Evolutionary conservation across 1,140 invertebrate species (phyloP), one percentile per base, ranked within the genome.

Genomic region (Aphaenogaster ashmeadi): DNA sequence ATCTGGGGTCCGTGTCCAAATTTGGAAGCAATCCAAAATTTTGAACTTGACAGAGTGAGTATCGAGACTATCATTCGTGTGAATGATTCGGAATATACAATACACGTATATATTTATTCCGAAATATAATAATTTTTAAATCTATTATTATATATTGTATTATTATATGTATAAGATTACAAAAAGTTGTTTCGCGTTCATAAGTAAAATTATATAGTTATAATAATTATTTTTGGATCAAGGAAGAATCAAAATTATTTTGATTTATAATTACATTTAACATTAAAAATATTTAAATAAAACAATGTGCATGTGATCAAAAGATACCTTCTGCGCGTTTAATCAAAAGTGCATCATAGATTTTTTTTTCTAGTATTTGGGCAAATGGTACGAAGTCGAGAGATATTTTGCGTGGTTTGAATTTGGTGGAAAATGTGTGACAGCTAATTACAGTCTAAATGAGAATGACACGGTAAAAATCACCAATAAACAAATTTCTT

Each of bases 331-430:
- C 1, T 64, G 8, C 4, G 9, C 15, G 9, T 56, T 67, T 13
- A 4, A n/a, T 75, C 6, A 60, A 47, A 15, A 36, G 11, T 66
- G 6, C 8, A 56, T 41, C 13, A 60, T 4, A 80, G 6, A 36
- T 44, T 54, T 15, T 79, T 58, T 78, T 93, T 94, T 79, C 95
- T 67, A 98, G 97, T 98, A 98, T 92, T 91, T 97, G 89, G 98
- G 98, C 4, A 96, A 96, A 90, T 98, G 98, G 98, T 98, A 97
- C 91, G 97, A 98, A 95, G 96, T 96, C 13, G 97, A 98, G 91
- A 97, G 97, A 88, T 98, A 98, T 93, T 98, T 97, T 89, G 96
- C 97, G 4, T 91, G 97, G 7, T 98, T 98, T 92, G 97, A 98
- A 93, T 96, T 97, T 52, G 97, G 96, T 2, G 97, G 97, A 33